These are phyloP conservation scores for Notiomystis cincta DNA, from an alignment of 2,113 vertebrate genomes.

Conservation along the genomic window DNA sequence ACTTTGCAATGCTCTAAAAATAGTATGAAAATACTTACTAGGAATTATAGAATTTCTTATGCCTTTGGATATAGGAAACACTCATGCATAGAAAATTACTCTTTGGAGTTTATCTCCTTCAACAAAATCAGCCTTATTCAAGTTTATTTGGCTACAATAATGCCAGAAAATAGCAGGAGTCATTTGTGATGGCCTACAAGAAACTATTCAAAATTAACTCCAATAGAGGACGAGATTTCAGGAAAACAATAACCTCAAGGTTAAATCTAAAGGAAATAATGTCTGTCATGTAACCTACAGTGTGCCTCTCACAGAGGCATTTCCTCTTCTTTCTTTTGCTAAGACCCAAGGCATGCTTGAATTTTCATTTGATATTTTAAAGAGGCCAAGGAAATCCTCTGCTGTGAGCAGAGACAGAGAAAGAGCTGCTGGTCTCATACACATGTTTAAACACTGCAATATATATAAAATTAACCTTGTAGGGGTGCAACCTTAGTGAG, in stretches of 20 bases:
- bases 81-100: not conserved
- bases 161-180: not conserved
- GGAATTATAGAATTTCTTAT: not conserved
- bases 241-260: not conserved
- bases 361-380: not conserved
- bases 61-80: not conserved
- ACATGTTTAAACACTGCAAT: not conserved
- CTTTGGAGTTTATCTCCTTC: not conserved
- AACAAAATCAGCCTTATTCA: not conserved
- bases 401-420: not conserved
- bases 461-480: not conserved
- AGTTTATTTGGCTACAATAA: not conserved
- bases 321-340: not conserved
- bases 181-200: not conserved
- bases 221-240: not conserved
- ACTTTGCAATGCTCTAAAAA: not conserved
- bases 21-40: not conserved
- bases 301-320: not conserved
- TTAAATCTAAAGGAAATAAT: not conserved
- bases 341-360: not conserved
- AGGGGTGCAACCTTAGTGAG: not conserved
- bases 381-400: conserved; percentile 8
- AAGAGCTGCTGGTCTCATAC: not conserved
- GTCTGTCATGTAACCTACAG: not conserved
- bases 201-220: not conserved